Evolutionary conservation across 53 echinoderm and acorn worm genomes (phyloP).

Genomic region (Patiria pectinifera): DNA sequence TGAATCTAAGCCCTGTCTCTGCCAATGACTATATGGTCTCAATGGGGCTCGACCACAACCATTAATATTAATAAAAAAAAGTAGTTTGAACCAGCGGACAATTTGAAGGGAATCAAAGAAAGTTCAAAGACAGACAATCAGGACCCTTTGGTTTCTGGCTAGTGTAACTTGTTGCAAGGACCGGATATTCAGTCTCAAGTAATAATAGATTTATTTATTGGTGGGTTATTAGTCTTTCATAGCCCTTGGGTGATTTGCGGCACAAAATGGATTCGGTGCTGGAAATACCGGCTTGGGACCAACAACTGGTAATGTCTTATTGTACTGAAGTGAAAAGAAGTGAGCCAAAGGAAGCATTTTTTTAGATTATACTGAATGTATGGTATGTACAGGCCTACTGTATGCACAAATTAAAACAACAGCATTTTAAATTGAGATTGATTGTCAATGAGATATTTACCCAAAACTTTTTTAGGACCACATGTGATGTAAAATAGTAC

Average conservation of each 20-base stretch:
- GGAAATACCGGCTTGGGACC: not conserved
- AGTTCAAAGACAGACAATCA: not conserved
- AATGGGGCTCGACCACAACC: not conserved
- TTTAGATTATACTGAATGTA: too few species aligned
- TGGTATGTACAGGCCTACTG: too few species aligned
- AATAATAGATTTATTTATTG: slow-evolving; percentile 44
- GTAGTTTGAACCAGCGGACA: not conserved
- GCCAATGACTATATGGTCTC: not conserved
- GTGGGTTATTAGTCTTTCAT: not conserved
- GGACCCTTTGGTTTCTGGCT: not conserved
- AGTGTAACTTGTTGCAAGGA: not conserved
- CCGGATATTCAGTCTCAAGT: slow-evolving; percentile 29
- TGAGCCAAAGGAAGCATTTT: too few species aligned
- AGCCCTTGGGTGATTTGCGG: slow-evolving; percentile 29
- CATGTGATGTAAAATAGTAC: too few species aligned
- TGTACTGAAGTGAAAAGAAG: too few species aligned
- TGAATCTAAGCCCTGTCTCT: slow-evolving; percentile 2
- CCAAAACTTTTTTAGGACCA: too few species aligned
- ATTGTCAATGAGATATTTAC: too few species aligned
- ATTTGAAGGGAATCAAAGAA: slow-evolving; percentile 15
- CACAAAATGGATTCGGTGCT: not conserved
- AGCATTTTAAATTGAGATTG: too few species aligned
- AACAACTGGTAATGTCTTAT: too few species aligned
- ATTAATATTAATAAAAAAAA: slow-evolving; percentile 15
- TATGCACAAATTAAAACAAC: too few species aligned